Conservation (phyloP, 2,113 vertebrate genomes). For the pig (Sus scrofa) region DNA sequence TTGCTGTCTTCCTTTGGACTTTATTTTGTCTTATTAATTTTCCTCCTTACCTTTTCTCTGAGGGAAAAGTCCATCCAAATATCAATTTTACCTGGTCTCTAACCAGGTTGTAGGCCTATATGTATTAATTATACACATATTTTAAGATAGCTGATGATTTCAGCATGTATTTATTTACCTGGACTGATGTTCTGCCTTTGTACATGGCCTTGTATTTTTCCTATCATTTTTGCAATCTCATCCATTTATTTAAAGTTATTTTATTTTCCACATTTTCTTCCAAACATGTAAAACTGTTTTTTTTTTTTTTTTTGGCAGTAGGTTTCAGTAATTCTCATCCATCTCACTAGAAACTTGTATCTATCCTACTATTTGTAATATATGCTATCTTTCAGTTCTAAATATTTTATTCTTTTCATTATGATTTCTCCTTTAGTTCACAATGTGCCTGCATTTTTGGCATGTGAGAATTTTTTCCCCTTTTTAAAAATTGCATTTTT, state of each 20-base stretch:
- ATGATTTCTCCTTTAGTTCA: slow-evolving; percentile 33
- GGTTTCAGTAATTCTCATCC: not conserved
- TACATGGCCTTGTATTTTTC: not conserved
- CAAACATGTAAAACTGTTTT: slow-evolving; percentile 1
- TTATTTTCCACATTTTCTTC: slow-evolving; percentile 49
- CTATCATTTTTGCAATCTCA: not conserved
- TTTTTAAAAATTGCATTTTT: slow-evolving; percentile 34
- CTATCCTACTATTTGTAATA: not conserved
- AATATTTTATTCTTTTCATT: slow-evolving; percentile 23
- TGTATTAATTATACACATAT: no score
- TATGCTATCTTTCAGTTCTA: not conserved
- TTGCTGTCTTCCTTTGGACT: not conserved
- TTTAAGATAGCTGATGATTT: not conserved
- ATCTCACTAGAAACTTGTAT: not conserved
- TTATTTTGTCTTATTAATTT: not conserved
- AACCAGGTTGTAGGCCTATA: not conserved
- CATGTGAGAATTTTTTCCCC: not conserved
- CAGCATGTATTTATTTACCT: not conserved
- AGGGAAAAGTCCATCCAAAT: not conserved
- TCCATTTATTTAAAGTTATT: slow-evolving; percentile 35
- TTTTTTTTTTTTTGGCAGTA: not conserved
- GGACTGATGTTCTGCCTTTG: not conserved
- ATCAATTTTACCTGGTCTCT: not conserved
- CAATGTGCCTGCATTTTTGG: not conserved
- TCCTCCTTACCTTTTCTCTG: not conserved